Base-by-base conservation (phyloP, 2,888 invertebrate genomes). In the Meandrusa payeni region DNA sequence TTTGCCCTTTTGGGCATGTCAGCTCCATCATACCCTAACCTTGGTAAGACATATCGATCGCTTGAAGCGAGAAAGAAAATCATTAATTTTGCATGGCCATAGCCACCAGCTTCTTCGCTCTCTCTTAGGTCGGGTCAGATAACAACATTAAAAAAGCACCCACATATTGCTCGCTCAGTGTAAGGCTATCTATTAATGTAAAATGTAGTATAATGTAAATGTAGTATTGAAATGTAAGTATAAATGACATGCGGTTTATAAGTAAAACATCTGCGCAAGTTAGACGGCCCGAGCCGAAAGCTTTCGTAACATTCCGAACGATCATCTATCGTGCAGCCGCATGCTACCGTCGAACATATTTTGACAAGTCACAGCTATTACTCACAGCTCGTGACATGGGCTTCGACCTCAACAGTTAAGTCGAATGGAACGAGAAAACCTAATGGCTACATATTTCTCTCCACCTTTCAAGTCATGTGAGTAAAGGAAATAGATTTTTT, bases 291-390 rank as follows among this genome's bases (percentile, higher is more conserved):
- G 27, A 1, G 10, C 11, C 27, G 24, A 17, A 2, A 5, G 2
- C 5, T 17, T 17, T 3, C 5, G 17, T 17, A 12, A 40, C 31
- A 13, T 42, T 34, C 17, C 29, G 6, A 17, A 29, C 15, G 15
- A 36, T 42, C 29, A 42, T 38, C 36, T 37, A 43, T 26, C 26
- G 9, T 38, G 9, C 37, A 26, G 37, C 43, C 37, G 13, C 29
- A 37, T 11, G 17, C 31, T 17, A 12, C 37, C 31, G 31, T 38
- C 37, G 37, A 43, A 43, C 31, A 37, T 24, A 36, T 37, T 43
- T 37, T 32, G 37, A 26, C 43, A 43, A 43, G 43, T 43, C 43
- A 43, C 32, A 43, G 31, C 37, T 43, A 43, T 43, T 37, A 37
- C 37, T 43, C 43, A 37, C 37, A 11, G 36, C 19, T 24, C 42